Base-by-base conservation (phyloP, 2,888 invertebrate species). In the Orchesella flavescens region DNA sequence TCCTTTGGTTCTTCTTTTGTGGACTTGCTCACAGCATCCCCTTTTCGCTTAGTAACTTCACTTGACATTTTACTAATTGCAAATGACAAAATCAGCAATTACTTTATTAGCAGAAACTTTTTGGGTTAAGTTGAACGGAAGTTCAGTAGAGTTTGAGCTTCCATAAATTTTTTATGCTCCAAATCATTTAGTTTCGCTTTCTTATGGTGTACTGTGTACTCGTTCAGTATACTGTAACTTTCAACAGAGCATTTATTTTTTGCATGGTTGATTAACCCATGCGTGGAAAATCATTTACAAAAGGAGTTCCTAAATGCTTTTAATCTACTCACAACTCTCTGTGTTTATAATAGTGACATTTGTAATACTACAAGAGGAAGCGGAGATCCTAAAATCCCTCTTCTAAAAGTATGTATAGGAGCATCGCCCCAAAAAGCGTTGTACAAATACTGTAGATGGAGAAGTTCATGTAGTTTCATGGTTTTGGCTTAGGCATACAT, bases 1-100 rank as follows among this genome's bases (percentile, higher is more conserved):
- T 77, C 65, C 10, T 61, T 57, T 17, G 4, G 24, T 7, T 46
- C 55, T 44, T 63, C 23, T 73, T 24, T 12, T 34, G 49, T 17
- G 3, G 65, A 17, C 23, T 72, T 84, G 5, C 69, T 44, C 7
- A n/a, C 46, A 2, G 46, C 46, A 43, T 19, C 73, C 1, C 66
- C 68, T 65, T 77, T 77, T 13, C 84, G 61, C 43, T 57, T 77
- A 17, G 69, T 84, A 1, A 84, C 77, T 55, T 84, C 84, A 43
- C 68, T 57, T 1, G 66, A 53, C 81, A 77, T 83, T 65, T 19
- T 74, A 17, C n/a, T 49, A 49, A 49, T 7, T 49, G n/a, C 49
- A 7, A n/a, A 3, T 49, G 49, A 49, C 49, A 12, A n/a, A 49
- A 49, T 49, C 2, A 44, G n/a, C 44, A 15, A 49, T 49, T 49